Base-by-base conservation (phyloP, 2,888 invertebrate species). In the Tenthredo notha region DNA sequence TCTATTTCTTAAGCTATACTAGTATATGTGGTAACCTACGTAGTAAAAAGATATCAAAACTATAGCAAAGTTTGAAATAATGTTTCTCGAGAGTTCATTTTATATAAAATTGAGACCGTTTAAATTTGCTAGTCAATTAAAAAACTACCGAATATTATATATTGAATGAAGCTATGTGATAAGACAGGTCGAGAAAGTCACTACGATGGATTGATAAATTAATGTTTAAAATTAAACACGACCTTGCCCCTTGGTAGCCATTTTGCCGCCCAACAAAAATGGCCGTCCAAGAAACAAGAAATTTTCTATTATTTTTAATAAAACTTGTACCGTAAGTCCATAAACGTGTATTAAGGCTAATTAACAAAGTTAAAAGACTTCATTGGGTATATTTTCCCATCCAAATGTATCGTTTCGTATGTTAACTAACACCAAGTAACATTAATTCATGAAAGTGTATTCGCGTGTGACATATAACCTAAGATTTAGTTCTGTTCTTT, bases 391-490 rank as follows among this genome's bases (percentile, higher is more conserved):
- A 33, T 25, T 33, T 70, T 83, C 5, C 29, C 33, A 29, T 67
- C 43, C 25, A 43, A 33, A 83, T 83, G 83, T 83, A 70, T 83
- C 83, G 83, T 83, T 83, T 83, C 18, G 29, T 47, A 67, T 67
- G 29, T 5, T 37, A 67, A 83, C 25, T 18, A 47, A n/a, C 43
- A 18, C 18, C 40, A 50, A 47, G 9, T 83, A 65, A 33, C n/a
- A 47, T 67, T 47, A 29, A 83, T 50, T 47, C 37, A 33, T 33
- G 15, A 67, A 83, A 83, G 47, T 83, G 65, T 83, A 67, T 83
- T 87, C 86, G 89, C 86, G 90, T 86, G 89, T 90, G 90, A 89
- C 89, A 87, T 89, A 88, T 91, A 91, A 91, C 91, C 91, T 91
- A 86, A 85, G 86, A 87, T 85, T 86, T 84, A 61, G 65, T 65